Base-by-base conservation (phyloP, 2,113 vertebrate species). In the Aplodontia rufa region DNA sequence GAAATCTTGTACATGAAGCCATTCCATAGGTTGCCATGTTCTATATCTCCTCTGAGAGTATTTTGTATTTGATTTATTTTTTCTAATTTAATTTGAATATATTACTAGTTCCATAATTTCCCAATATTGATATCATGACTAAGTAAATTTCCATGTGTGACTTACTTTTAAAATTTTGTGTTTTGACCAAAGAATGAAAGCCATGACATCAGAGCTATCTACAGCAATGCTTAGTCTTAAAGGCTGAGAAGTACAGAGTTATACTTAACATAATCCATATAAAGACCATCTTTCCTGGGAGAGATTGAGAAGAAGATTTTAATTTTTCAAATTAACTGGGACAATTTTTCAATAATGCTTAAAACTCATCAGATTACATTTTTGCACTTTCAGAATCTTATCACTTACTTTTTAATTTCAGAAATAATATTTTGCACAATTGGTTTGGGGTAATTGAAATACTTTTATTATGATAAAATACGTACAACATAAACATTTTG, bases 231-330 rank as follows among this genome's bases (percentile, higher is more conserved):
- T 78, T 16, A 79, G 55, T 55, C 24, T 26, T 37, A 37, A 79
- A 79, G 17, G 35, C 32, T 37, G 51, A 37, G 20, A 7, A 47
- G 8, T 19, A 55, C 51, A 37, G 19, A 37, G 35, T 26, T 10
- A 2, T 37, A 24, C 9, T n/a, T 79, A 79, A 6, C 9, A 13
- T 19, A 53, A 14, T 53, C 17, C 16, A 22, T n/a, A 20, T 6
- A 0, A 20, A 51, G 17, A 2, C 3, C 42, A 47, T 28, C 12
- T 49, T 8, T 51, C 19, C n/a, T 53, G 3, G 7, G 9, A 16
- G 32, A 78, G 32, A 76, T 6, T 35, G 17, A 51, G 32, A n/a
- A 78, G 51, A 53, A 53, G 30, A 78, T 78, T 53, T n/a, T 8
- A 22, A 51, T 3, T 4, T 22, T 78, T 19, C 35, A 17, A n/a